Conservation (phyloP, 1,140 invertebrate species). For the Euwallacea fornicatus region DNA sequence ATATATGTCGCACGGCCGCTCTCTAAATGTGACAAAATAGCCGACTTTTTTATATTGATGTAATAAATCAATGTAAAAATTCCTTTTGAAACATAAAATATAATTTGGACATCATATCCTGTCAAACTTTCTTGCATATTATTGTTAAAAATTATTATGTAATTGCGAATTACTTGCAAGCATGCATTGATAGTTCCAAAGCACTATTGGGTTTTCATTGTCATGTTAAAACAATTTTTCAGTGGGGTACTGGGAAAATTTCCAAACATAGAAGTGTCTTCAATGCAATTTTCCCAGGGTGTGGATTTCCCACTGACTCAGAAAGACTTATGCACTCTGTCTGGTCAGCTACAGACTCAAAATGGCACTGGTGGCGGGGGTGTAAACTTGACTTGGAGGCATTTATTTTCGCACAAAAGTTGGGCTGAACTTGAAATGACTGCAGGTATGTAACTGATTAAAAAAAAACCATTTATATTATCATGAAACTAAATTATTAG, state of each 20-base stretch:
- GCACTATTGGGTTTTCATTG: not conserved
- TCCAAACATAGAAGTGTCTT: slow-evolving; percentile 83
- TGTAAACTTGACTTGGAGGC: slow-evolving; percentile 72
- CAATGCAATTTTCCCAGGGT: slow-evolving; percentile 88
- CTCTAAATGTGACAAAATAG: no score
- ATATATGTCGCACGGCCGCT: no score
- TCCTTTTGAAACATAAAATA: no score
- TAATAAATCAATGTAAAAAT: not conserved
- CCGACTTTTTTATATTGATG: not conserved
- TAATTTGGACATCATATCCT: no score
- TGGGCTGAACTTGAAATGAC: slow-evolving; percentile 82
- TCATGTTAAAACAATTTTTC: slow-evolving; percentile 41
- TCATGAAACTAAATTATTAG: slow-evolving; percentile 38
- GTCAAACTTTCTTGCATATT: no score
- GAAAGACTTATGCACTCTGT: slow-evolving; percentile 78
- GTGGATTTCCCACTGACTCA: slow-evolving; percentile 89
- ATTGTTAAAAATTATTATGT: not conserved
- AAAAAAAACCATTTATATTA: no score
- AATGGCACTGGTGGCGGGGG: slow-evolving; percentile 83
- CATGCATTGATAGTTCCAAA: not conserved
- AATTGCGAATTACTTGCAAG: not conserved
- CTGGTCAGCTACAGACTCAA: slow-evolving; percentile 78
- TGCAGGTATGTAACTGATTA: slow-evolving; percentile 57
- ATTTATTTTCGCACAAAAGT: slow-evolving; percentile 76
- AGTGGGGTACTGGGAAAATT: slow-evolving; percentile 61